Conservation (phyloP, 2,113 vertebrate species). For the Pagrus major region DNA sequence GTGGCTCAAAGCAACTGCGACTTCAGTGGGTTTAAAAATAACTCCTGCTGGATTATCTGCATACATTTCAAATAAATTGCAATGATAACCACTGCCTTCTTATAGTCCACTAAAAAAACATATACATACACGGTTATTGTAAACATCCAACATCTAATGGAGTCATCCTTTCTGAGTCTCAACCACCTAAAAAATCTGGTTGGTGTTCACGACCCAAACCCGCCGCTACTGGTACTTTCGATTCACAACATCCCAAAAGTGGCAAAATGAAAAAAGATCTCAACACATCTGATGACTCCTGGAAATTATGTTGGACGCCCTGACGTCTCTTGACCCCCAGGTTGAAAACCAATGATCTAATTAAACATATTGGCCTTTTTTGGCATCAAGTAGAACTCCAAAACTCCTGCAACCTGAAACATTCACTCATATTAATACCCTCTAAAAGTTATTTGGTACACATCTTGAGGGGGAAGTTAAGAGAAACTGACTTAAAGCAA, state of each 20-base stretch:
- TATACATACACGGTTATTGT: background rate
- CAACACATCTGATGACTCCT: background rate
- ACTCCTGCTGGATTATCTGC: background rate
- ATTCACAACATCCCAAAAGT: no score
- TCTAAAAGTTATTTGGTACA: background rate
- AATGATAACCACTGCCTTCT: background rate
- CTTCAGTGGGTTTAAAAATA: conserved; percentile 42
- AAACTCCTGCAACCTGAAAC: no score
- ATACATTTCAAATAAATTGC: background rate
- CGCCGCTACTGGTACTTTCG: no score
- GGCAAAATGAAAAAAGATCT: no score
- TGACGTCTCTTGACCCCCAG: no score
- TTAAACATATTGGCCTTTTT: no score
- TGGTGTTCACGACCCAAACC: no score
- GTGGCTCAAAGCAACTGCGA: conserved; percentile 35
- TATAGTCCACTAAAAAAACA: background rate
- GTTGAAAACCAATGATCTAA: no score
- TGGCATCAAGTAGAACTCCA: no score
- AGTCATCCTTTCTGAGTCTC: no score
- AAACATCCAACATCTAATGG: background rate
- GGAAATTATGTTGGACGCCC: no score
- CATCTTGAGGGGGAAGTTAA: background rate
- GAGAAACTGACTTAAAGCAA: background rate
- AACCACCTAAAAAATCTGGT: no score
- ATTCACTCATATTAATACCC: background rate